phyloP scores from a whole-genome alignment of 1,140 invertebrate genomes.

The Carcinoscorpius rotundicauda region DNA sequence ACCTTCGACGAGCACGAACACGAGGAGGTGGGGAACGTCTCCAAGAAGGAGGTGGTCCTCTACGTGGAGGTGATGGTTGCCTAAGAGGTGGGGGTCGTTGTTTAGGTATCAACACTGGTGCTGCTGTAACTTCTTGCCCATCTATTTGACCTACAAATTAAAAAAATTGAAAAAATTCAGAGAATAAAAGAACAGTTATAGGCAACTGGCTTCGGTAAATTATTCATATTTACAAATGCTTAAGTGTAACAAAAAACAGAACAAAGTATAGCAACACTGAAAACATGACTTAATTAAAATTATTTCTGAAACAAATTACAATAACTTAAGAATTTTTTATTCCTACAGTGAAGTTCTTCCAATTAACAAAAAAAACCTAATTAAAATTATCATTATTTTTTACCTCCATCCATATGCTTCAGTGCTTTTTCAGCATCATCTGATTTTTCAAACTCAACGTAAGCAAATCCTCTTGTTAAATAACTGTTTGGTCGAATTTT shows the following conservation, averaged over 20 bases:
- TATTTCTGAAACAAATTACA: no score
- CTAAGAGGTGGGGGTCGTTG: conserved; percentile 41
- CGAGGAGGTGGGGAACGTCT: conserved; percentile 38
- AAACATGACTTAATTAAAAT: no score
- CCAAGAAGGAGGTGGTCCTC: conserved; percentile 35
- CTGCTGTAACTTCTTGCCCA: conserved; percentile 85
- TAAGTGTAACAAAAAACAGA: no score
- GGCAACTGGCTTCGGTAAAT: no score
- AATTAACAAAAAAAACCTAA: no score
- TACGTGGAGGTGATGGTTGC: conserved; percentile 28
- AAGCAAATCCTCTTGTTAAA: conserved; percentile 78
- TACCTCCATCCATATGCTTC: conserved; percentile 97
- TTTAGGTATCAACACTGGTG: conserved; percentile 70
- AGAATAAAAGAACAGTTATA: conserved; percentile 6
- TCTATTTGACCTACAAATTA: conserved; percentile 40
- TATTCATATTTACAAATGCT: no score
- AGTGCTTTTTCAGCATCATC: conserved; percentile 97
- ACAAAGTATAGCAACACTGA: no score
- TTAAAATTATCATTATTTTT: no score
- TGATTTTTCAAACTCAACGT: conserved; percentile 83
- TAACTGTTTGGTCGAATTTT: conserved; percentile 72
- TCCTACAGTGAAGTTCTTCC: no score
- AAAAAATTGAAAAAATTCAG: conserved; percentile 3
- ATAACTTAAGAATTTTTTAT: no score
- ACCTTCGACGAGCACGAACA: conserved; percentile 12